A percentile compares a stretch with the other conserved stretches of the same genome.
Evolutionary conservation across 2,797 vertebrate genomes (phyloP).

Genomic region (Pseudochirops corinnae): DNA sequence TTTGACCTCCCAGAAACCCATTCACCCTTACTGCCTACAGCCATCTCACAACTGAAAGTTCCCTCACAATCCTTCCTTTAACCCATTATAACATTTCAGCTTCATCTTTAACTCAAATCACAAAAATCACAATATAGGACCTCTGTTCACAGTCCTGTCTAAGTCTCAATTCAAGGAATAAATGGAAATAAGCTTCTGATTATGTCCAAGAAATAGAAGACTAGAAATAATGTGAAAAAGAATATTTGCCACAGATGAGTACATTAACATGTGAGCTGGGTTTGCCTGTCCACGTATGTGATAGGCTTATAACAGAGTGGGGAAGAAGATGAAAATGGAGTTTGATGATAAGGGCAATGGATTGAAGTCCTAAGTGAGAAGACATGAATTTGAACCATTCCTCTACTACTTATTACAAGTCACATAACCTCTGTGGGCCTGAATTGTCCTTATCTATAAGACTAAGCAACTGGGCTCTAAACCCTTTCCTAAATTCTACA

Average conservation of each 20-base stretch:
- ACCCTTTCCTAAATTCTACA: background rate
- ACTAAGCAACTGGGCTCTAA: background rate
- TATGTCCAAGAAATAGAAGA: background rate
- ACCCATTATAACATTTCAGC: slow-evolving; percentile 13
- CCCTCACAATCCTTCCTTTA: slow-evolving; percentile 15
- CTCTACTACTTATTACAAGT: background rate
- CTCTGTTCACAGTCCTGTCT: background rate
- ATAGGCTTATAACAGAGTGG: background rate
- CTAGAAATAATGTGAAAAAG: slow-evolving; percentile 6
- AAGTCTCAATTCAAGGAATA: slow-evolving; percentile 23
- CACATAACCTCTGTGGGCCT: background rate
- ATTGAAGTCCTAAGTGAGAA: background rate
- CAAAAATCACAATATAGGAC: background rate
- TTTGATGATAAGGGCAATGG: background rate
- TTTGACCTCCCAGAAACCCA: background rate
- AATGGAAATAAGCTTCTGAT: slow-evolving; percentile 29
- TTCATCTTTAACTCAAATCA: slow-evolving; percentile 41
- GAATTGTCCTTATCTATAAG: background rate
- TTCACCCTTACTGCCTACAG: background rate
- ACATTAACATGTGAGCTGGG: background rate
- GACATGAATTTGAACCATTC: background rate
- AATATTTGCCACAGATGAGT: background rate
- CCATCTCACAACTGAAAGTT: background rate
- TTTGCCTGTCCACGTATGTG: background rate
- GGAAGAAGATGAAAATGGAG: background rate